Evolutionary conservation across 2,888 invertebrate genomes (phyloP).

Genomic region (Beris chalybata): DNA sequence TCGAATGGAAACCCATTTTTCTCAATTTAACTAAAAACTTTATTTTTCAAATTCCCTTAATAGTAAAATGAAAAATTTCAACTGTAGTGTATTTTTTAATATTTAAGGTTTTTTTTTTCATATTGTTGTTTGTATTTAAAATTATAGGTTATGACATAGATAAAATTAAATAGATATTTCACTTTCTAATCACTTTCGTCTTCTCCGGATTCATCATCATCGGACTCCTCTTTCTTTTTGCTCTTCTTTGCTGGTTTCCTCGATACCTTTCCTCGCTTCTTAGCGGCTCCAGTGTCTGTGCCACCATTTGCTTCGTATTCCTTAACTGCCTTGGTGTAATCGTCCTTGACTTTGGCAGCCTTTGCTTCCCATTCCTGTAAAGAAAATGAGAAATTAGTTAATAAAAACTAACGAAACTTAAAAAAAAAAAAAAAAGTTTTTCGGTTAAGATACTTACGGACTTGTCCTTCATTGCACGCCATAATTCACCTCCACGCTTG

Average conservation of each 20-base stretch:
- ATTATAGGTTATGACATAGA: too few species aligned
- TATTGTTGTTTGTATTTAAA: too few species aligned
- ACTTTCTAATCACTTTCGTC: slow-evolving; percentile 66
- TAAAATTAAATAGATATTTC: too few species aligned
- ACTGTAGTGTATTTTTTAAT: too few species aligned
- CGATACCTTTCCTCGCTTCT: slow-evolving; percentile 62
- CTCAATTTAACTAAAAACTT: too few species aligned
- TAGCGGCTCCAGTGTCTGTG: slow-evolving; percentile 62
- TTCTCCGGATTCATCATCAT: slow-evolving; percentile 66
- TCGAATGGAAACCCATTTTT: too few species aligned
- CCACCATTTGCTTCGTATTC: slow-evolving; percentile 84
- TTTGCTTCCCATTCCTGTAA: slow-evolving; percentile 87
- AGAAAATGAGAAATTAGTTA: not conserved
- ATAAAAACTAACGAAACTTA: too few species aligned
- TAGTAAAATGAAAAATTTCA: too few species aligned
- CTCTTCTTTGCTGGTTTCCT: slow-evolving; percentile 53
- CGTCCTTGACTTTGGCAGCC: slow-evolving; percentile 84
- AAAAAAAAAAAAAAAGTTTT: not conserved
- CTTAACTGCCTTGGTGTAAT: slow-evolving; percentile 85
- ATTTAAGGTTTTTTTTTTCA: too few species aligned
- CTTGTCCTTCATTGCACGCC: slow-evolving; percentile 86
- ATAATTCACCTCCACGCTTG: slow-evolving; percentile 91
- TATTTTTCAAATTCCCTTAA: too few species aligned
- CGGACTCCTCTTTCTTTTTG: slow-evolving; percentile 68
- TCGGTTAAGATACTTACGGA: slow-evolving; percentile 61